Evolutionary conservation across 2,888 invertebrate species (phyloP), one percentile per base, ranked within the genome.

Genomic region (Phalera bucephala): DNA sequence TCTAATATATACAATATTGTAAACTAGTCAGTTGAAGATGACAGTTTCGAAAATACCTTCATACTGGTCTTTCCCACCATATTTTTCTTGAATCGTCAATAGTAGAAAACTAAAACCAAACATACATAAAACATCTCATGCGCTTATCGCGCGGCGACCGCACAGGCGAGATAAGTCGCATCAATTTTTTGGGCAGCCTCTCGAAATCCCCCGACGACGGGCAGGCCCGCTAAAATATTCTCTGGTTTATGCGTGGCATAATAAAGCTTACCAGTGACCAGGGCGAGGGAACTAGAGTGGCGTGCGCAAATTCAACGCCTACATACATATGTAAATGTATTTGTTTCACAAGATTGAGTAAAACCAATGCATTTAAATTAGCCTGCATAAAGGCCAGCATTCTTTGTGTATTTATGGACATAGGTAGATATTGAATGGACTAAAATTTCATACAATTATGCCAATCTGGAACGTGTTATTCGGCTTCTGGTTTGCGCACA

Each of bases 201-300:
- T 70, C 74, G 57, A 72, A 82, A 85, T 84, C 86, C 86, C 85
- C 68, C 60, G 81, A 63, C 85, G 87, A 83, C 85, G 56, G 48
- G 55, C 45, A 68, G 59, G 63, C 44, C 47, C 59, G 64, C 70
- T 80, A 79, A 85, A 79, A 84, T 81, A 85, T 85, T 81, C 79
- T 75, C 76, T 70, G 64, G 70, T 80, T 87, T 83, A 85, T 85
- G 76, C 79, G 79, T 54, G 49, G 84, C 79, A 87, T 88, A 85
- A 81, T 76, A 83, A 82, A 54, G 48, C 50, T 52, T 49, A 64
- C 43, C 52, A 36, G 40, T 37, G 52, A 52, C 58, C 47, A 28
- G 38, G 43, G 40, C 56, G 49, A 45, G 54, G 50, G 35, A 45
- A 50, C 52, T 33, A 47, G 49, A 38, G 29, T 29, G 30, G 36